A percentile compares a stretch with the other conserved stretches of the same genome.
Evolutionary conservation across 2,113 vertebrate species (phyloP).

Genomic region (Oncorhynchus gorbuscha): DNA sequence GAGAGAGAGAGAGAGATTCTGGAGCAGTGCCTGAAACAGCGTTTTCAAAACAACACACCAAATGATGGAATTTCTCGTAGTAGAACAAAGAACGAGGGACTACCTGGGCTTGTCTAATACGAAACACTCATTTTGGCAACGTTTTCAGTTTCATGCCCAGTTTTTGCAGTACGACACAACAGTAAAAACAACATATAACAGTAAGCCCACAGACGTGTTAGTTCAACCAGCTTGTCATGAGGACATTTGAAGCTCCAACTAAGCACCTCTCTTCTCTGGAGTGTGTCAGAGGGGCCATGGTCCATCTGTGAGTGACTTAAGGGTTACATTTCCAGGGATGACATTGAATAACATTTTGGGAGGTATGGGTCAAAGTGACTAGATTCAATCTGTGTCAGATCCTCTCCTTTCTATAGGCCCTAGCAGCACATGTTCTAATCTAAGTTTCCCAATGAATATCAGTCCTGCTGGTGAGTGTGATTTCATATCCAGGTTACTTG

Average conservation of each 20-base stretch:
- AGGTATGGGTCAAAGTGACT: constrained; percentile 73
- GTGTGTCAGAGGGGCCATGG: constrained; percentile 43
- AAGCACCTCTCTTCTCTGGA: constrained; percentile 36
- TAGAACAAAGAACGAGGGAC: no score
- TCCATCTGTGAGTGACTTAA: constrained; percentile 76
- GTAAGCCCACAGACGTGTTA: not conserved
- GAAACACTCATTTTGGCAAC: no score
- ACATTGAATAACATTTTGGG: constrained; percentile 68
- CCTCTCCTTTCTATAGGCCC: constrained; percentile 51
- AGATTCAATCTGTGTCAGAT: constrained; percentile 68
- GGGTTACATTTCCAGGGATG: constrained; percentile 68
- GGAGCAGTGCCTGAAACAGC: no score
- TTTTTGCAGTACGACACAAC: not conserved
- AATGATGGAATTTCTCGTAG: no score
- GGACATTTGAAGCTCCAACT: constrained; percentile 12
- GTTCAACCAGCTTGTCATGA: not conserved
- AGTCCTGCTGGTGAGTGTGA: constrained; percentile 48
- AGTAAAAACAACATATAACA: constrained; percentile 2
- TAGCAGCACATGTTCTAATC: constrained; percentile 72
- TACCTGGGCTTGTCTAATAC: no score
- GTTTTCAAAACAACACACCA: no score
- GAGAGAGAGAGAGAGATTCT: no score
- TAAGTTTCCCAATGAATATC: constrained; percentile 72
- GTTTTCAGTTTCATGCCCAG: no score
- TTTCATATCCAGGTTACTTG: constrained; percentile 59